phyloP scores from a whole-genome alignment of 2,888 invertebrate species.

The Caenorhabditis imperialis region DNA sequence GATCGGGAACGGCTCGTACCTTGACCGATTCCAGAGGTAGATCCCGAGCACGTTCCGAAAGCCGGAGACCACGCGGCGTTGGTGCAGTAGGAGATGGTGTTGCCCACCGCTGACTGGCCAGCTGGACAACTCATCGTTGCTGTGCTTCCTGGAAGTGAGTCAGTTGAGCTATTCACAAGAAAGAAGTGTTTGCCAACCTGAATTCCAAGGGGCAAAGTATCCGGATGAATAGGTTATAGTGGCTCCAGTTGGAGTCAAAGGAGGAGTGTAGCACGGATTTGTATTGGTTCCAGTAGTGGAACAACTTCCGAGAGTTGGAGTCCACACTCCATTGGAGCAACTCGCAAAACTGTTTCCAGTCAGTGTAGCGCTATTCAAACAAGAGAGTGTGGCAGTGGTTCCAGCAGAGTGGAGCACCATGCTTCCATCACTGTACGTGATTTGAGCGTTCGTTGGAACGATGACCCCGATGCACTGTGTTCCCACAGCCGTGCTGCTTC shows the following conservation, averaged over 20 bases:
- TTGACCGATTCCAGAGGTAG: slow-evolving; percentile 17
- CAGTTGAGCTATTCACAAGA: slow-evolving; percentile 2
- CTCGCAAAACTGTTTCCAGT: slow-evolving; percentile 34
- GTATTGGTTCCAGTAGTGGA: slow-evolving; percentile 10
- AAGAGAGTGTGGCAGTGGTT: slow-evolving; percentile 35
- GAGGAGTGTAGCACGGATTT: slow-evolving; percentile 47
- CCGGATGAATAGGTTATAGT: slow-evolving; percentile 53
- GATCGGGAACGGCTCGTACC: slow-evolving; percentile 2
- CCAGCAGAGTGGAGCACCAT: slow-evolving; percentile 36
- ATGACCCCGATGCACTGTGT: slow-evolving; percentile 42
- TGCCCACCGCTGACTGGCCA: slow-evolving; percentile 47
- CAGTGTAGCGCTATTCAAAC: slow-evolving; percentile 22
- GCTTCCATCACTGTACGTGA: slow-evolving; percentile 37
- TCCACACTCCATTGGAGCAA: slow-evolving; percentile 52
- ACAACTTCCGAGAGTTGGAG: slow-evolving; percentile 49
- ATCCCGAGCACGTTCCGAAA: slow-evolving; percentile 51
- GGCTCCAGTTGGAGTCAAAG: slow-evolving; percentile 47
- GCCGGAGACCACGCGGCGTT: slow-evolving; percentile 54
- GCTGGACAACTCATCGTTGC: slow-evolving; percentile 56
- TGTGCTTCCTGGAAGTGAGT: slow-evolving; percentile 42
- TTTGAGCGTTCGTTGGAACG: slow-evolving; percentile 31
- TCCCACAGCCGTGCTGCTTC: slow-evolving; percentile 19
- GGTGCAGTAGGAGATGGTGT: slow-evolving; percentile 39
- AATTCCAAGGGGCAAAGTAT: slow-evolving; percentile 48
- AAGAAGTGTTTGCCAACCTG: slow-evolving; percentile 18